phyloP scores from a whole-genome alignment of 2,113 vertebrate species.

The Gasterosteus aculeatus region DNA sequence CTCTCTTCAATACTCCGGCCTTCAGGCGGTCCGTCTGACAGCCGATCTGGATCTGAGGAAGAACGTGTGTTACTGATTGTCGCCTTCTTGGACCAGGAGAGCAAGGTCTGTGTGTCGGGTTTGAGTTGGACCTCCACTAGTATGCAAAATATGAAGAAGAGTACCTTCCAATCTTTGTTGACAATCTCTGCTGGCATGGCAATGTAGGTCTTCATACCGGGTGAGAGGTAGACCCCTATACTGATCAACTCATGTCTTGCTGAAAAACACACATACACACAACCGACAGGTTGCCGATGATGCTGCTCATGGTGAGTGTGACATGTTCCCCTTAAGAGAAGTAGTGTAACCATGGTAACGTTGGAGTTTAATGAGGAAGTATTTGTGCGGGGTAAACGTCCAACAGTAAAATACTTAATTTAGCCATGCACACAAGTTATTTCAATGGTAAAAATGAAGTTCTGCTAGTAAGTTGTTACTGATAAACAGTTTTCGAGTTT shows the following conservation, averaged over 20 bases:
- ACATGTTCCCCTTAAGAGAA: no score
- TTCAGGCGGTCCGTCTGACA: conserved; percentile 80
- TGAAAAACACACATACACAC: conserved; percentile 46
- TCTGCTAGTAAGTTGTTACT: background rate
- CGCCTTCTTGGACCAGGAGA: no score
- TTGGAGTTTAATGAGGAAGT: no score
- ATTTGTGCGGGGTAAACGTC: no score
- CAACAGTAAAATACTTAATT: no score
- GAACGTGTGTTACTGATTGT: background rate
- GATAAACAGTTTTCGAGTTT: background rate
- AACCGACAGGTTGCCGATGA: background rate
- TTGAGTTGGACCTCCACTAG: background rate
- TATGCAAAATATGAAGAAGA: background rate
- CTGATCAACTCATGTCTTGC: conserved; percentile 79
- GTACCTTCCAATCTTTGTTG: conserved; percentile 77
- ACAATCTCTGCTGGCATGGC: conserved; percentile 67
- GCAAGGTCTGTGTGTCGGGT: no score
- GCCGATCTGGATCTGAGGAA: conserved; percentile 78
- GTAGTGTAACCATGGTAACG: no score
- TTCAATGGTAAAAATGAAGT: no score
- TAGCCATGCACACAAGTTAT: no score
- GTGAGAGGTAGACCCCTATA: conserved; percentile 82
- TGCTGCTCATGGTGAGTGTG: no score
- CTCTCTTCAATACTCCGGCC: conserved; percentile 55
- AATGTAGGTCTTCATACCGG: conserved; percentile 78